Evolutionary conservation across 2,797 vertebrate genomes (phyloP).

Genomic region (Perodicticus potto): DNA sequence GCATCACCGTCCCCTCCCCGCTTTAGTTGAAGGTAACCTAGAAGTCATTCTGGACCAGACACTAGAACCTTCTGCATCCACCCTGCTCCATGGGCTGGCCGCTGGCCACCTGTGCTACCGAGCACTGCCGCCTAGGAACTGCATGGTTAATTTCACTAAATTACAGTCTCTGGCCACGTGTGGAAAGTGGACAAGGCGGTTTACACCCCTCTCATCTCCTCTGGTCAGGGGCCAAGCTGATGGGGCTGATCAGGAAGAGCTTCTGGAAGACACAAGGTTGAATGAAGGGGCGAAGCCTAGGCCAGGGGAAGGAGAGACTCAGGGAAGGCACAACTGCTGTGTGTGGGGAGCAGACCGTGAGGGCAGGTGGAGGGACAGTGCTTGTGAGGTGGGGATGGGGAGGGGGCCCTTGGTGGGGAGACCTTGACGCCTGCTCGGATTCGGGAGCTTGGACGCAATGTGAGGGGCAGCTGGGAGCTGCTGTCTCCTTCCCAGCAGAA

Average conservation of each 20-base stretch:
- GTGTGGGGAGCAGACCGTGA: background rate
- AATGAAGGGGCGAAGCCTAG: background rate
- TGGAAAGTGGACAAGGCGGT: background rate
- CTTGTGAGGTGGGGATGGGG: rapidly evolving
- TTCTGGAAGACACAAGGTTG: background rate
- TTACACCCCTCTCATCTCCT: background rate
- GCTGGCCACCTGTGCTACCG: background rate
- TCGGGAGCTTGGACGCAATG: background rate
- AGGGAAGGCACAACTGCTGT: background rate
- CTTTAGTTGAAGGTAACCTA: background rate
- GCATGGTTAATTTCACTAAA: background rate
- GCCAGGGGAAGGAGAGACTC: background rate
- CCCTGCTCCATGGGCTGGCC: background rate
- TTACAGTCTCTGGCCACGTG: background rate
- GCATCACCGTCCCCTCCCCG: background rate
- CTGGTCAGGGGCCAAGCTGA: background rate
- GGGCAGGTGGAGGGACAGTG: too few species aligned
- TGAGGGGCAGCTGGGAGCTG: background rate
- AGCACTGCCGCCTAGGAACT: background rate
- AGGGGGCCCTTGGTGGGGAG: rapidly evolving
- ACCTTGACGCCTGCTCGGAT: background rate
- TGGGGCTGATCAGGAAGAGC: background rate
- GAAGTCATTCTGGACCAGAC: background rate
- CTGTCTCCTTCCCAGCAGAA: background rate
- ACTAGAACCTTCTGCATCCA: rapidly evolving